Base-by-base conservation (phyloP, 2,113 vertebrate species). In the Eretmodus cyanostictus region DNA sequence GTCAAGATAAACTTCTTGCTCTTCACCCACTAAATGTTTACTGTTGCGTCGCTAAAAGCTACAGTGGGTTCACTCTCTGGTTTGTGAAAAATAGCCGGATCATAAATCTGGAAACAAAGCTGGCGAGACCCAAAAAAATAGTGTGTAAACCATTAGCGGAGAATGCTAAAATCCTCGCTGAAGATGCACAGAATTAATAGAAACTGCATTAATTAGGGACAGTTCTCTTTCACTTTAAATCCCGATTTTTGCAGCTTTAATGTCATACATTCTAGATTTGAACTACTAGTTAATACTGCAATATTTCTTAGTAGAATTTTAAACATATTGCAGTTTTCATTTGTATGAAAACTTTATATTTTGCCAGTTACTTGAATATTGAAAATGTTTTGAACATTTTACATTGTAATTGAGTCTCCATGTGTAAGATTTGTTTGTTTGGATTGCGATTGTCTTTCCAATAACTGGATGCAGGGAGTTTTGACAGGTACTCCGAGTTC, bases 401-500 rank as follows among this genome's bases (percentile, higher is more conserved):
- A 49, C 27, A 51, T 13, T 78, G 73, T 34, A 78, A 51, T 34
- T 51, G 1, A 31, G 17, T 31, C 45, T 51, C 27, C 73, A 51
- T 49, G 29, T 1, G 3, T 78, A 47, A 51, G 27, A 49, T 76
- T 76, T 45, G 27, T 51, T 51, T 78, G 73, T 78, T 34, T 51
- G 73, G 27, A 31, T 78, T 78, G 73, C 17, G 1, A 49, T 47
- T 78, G 16, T 51, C 17, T 78, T 78, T 78, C 73, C 45, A 51
- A 51, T 51, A 34, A 78, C 45, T 34, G 45, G 73, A 78, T 78
- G 16, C 27, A 78, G 27, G 29, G 17, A 78, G 17, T 51, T 78
- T 9, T 78, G 73, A 78, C 73, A 78, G 45, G 8, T 51, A n/a
- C 45, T 78, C 73, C 9, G 27, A 51, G 73, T 51, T 78, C 27